Conservation (phyloP, 2,888 invertebrate species). For the Lepidochitona cinerea region DNA sequence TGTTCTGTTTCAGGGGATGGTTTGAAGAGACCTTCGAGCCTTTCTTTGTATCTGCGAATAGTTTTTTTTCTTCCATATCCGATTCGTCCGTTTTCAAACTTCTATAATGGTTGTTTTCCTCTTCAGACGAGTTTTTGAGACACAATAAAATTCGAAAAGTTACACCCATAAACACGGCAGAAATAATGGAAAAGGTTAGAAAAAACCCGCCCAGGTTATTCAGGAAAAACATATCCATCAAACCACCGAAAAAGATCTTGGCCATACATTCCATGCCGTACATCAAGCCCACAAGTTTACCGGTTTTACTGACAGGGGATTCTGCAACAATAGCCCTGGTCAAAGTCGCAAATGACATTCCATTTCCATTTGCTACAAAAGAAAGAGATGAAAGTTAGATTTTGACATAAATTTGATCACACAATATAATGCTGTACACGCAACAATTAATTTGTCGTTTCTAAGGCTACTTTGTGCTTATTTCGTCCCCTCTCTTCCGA, state of each 20-base stretch:
- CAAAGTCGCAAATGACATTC: too few species aligned
- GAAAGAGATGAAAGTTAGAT: too few species aligned
- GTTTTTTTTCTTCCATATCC: neutral
- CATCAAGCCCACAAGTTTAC: neutral
- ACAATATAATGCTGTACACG: too few species aligned
- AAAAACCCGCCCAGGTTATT: neutral
- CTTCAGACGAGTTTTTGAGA: neutral
- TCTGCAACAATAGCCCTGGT: too few species aligned
- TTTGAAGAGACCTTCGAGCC: neutral
- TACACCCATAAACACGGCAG: neutral
- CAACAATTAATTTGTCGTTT: too few species aligned
- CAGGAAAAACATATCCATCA: neutral
- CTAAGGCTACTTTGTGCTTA: too few species aligned
- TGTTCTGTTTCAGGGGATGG: neutral
- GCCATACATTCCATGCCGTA: neutral
- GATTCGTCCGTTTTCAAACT: too few species aligned
- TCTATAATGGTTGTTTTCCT: too few species aligned
- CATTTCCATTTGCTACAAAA: too few species aligned
- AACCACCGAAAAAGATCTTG: neutral
- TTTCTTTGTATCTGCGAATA: neutral
- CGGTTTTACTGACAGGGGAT: neutral
- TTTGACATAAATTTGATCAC: too few species aligned
- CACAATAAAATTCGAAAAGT: neutral
- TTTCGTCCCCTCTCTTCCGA: too few species aligned
- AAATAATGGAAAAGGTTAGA: neutral